phyloP scores from a whole-genome alignment of 53 echinoderm and acorn worm genomes.

The Astropecten irregularis region DNA sequence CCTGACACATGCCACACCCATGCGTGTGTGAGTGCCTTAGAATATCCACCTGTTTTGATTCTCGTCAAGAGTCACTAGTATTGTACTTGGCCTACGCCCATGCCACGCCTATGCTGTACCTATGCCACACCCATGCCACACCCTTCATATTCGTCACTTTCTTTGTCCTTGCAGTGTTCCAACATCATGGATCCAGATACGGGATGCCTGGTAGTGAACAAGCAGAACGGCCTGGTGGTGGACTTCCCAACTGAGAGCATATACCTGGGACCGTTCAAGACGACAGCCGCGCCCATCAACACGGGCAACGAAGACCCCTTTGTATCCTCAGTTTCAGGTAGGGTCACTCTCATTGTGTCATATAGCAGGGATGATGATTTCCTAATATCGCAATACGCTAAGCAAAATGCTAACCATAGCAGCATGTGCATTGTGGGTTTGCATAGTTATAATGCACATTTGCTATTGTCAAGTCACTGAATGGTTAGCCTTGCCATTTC shows the following conservation, averaged over 20 bases:
- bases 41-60: too few species aligned
- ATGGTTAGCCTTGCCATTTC: too few species aligned
- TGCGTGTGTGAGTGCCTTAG: too few species aligned
- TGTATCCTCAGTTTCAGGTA: neutral
- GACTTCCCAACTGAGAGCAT: slow-evolving; percentile 10
- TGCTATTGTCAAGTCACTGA: too few species aligned
- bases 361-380: neutral
- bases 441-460: too few species aligned
- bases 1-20: neutral
- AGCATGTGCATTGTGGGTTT: too few species aligned
- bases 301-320: neutral
- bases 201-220: neutral
- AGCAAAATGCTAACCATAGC: too few species aligned
- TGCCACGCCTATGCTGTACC: neutral
- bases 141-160: neutral
- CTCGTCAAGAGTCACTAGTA: too few species aligned
- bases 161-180: slow-evolving; percentile 15
- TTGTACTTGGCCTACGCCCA: too few species aligned
- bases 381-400: too few species aligned
- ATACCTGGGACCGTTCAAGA: slow-evolving; percentile 11
- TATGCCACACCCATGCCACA: neutral
- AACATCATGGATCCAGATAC: slow-evolving; percentile 13
- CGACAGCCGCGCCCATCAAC: neutral
- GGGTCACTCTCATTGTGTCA: neutral
- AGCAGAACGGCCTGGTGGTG: neutral